Evolutionary conservation across 2,797 vertebrate species (phyloP).

Genomic region (Gallirallus australis): DNA sequence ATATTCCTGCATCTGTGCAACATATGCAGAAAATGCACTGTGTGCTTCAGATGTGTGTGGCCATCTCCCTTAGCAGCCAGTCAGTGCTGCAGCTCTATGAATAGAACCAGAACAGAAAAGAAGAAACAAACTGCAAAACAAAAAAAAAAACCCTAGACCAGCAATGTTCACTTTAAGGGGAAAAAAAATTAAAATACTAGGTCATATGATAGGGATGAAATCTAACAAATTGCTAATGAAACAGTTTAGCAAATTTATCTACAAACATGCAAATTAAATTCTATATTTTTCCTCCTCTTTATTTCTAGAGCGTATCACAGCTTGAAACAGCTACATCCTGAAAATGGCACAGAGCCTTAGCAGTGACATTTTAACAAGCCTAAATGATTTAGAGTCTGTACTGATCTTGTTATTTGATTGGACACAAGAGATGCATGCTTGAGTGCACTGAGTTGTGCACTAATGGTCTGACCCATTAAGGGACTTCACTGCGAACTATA

Average conservation of each 20-base stretch:
- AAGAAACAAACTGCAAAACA: background rate
- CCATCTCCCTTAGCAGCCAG: background rate
- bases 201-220: background rate
- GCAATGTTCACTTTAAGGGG: background rate
- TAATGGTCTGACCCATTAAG: slow-evolving; percentile 33
- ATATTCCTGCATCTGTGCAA: background rate
- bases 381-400: slow-evolving; percentile 61
- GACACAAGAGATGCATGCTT: slow-evolving; percentile 44
- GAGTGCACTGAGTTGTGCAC: slow-evolving; percentile 36
- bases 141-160: background rate
- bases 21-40: fast-evolving
- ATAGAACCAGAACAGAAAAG: background rate
- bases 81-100: background rate
- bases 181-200: background rate
- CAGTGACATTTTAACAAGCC: slow-evolving; percentile 66
- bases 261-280: background rate
- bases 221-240: background rate
- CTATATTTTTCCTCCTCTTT: background rate
- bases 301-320: slow-evolving; percentile 44
- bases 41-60: background rate
- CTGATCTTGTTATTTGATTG: slow-evolving; percentile 64
- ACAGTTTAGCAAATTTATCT: background rate
- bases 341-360: slow-evolving; percentile 48
- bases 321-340: slow-evolving; percentile 24
- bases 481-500: background rate